Evolutionary conservation across 2,888 invertebrate species (phyloP).

Genomic region (Drosophila macrospina): DNA sequence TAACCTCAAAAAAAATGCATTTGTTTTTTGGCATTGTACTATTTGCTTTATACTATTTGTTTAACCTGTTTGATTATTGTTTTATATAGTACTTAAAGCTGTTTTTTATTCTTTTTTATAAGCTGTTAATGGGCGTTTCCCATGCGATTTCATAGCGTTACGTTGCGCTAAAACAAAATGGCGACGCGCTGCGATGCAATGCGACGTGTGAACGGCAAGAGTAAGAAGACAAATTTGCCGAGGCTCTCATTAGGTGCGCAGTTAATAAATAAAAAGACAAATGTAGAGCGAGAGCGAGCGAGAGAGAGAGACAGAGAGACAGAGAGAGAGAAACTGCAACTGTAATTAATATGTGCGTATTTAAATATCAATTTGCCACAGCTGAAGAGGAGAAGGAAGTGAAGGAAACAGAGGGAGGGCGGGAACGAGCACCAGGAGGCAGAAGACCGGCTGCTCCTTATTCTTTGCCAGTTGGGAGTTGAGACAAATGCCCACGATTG

Average conservation of each 20-base stretch:
- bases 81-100: slow-evolving; percentile 68
- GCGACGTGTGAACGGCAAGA: slow-evolving; percentile 51
- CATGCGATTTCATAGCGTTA: slow-evolving; percentile 71
- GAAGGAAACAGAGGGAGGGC: slow-evolving; percentile 13
- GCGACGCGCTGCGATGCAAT: slow-evolving; percentile 11
- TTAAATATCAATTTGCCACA: slow-evolving; percentile 82
- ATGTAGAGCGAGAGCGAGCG: neutral
- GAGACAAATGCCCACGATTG: slow-evolving; percentile 79
- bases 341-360: slow-evolving; percentile 83
- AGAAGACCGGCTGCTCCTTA: slow-evolving; percentile 28
- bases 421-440: slow-evolving; percentile 18
- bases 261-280: slow-evolving; percentile 70
- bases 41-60: neutral
- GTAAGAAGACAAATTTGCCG: slow-evolving; percentile 73
- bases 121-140: slow-evolving; percentile 79
- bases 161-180: slow-evolving; percentile 22
- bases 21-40: neutral
- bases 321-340: slow-evolving; percentile 35
- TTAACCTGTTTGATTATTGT: slow-evolving; percentile 56
- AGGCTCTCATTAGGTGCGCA: slow-evolving; percentile 69
- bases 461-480: slow-evolving; percentile 25
- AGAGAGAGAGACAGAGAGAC: neutral
- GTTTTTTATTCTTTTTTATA: slow-evolving; percentile 45
- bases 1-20: neutral
- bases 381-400: slow-evolving; percentile 22